Conservation (phyloP, 1,140 invertebrate genomes). For the Lepidotrigona ventralis region DNA sequence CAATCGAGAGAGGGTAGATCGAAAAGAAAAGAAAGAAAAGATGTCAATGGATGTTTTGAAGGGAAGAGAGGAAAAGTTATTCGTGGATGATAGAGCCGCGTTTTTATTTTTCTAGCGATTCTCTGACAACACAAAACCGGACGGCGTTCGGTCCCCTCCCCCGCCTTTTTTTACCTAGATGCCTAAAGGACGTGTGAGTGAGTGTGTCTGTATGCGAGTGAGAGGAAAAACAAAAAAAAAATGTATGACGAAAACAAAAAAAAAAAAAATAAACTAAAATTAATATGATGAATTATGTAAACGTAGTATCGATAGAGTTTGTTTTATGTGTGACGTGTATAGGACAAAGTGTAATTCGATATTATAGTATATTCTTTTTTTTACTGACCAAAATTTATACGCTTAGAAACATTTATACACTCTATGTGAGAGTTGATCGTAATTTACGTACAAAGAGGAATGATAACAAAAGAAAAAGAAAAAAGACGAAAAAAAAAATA, state of each 20-base stretch:
- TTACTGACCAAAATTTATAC: constrained; percentile 51
- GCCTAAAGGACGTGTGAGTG: constrained; percentile 31
- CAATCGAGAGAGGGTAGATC: background rate
- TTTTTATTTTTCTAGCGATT: constrained; percentile 58
- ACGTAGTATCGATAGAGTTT: constrained; percentile 30
- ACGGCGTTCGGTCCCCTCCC: constrained; percentile 15
- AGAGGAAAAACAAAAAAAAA: constrained; percentile 15
- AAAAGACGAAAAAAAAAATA: background rate
- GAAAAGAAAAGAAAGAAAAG: background rate
- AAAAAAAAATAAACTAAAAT: background rate
- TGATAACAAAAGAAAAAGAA: background rate
- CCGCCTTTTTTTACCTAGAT: constrained; percentile 63
- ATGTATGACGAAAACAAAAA: background rate
- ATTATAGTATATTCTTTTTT: constrained; percentile 38
- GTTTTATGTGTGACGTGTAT: constrained; percentile 37
- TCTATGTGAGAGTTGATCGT: constrained; percentile 2
- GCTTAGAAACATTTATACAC: constrained; percentile 33
- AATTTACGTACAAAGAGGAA: constrained; percentile 18
- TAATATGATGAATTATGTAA: constrained; percentile 4
- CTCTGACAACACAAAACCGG: constrained; percentile 37
- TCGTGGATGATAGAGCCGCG: constrained; percentile 4
- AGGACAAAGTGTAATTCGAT: constrained; percentile 36
- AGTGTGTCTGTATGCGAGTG: constrained; percentile 4
- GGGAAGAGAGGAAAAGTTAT: background rate
- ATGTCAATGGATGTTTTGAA: background rate